Conservation (phyloP, 2,113 vertebrate genomes). For the Telmatochromis brachygnathus region DNA sequence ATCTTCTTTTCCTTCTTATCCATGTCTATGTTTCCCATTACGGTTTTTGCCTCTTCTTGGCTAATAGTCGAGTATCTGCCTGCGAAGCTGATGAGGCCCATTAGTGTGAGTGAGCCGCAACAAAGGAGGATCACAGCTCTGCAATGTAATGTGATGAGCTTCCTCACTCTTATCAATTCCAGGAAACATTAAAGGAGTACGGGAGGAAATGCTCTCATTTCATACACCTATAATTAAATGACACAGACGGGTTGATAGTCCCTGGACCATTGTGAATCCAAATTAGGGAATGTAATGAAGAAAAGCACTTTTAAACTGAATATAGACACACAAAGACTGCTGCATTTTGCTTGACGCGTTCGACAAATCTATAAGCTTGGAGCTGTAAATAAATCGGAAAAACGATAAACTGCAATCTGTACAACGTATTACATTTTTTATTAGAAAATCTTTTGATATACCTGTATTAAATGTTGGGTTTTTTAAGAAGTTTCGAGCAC, state of each 20-base stretch:
- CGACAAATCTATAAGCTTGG: not conserved
- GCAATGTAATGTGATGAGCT: constrained; percentile 74
- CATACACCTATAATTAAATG: constrained; percentile 85
- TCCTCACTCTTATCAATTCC: constrained; percentile 69
- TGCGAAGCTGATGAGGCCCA: constrained; percentile 74
- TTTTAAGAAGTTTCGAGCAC: fast-evolving
- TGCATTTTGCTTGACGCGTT: not conserved
- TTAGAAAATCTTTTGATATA: not conserved
- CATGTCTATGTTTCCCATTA: constrained; percentile 23
- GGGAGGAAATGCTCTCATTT: constrained; percentile 72
- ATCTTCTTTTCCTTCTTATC: not conserved
- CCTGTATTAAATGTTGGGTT: not conserved
- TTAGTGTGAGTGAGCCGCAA: constrained; percentile 78
- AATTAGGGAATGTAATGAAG: constrained; percentile 61
- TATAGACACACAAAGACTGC: not conserved
- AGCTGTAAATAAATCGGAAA: not conserved
- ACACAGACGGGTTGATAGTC: constrained; percentile 74
- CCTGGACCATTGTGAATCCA: constrained; percentile 62
- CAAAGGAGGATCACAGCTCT: constrained; percentile 74
- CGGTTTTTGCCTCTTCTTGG: constrained; percentile 36
- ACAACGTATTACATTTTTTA: not conserved
- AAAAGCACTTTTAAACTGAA: constrained; percentile 30
- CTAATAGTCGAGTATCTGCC: constrained; percentile 83
- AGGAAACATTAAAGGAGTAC: constrained; percentile 71
- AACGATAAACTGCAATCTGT: not conserved